phyloP scores from a whole-genome alignment of 64 coral and sea anemone genomes.

The Acropora tenuis region DNA sequence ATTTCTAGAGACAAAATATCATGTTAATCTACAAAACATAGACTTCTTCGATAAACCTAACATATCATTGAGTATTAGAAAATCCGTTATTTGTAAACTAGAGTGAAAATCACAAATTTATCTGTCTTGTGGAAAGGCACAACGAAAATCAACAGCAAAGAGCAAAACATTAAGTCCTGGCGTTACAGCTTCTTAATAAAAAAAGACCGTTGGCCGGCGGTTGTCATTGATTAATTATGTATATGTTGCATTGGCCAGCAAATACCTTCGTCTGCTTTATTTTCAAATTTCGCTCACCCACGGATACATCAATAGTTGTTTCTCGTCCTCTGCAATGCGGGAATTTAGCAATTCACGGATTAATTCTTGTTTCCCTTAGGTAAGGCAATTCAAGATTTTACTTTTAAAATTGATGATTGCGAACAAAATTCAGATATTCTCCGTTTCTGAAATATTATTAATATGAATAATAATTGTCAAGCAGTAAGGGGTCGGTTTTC shows the following conservation, averaged over 20 bases:
- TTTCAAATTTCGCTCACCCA: constrained; percentile 20
- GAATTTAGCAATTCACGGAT: background rate
- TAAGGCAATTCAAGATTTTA: background rate
- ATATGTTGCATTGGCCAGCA: background rate
- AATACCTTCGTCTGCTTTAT: background rate
- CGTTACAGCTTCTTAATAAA: background rate
- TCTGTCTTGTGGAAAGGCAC: background rate
- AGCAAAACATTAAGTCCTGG: background rate
- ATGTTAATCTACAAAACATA: too few relatives aligned
- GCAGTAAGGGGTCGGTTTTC: background rate
- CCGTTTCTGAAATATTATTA: background rate
- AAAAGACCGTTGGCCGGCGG: background rate
- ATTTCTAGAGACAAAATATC: background rate
- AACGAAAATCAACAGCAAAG: background rate
- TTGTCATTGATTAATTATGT: constrained; percentile 9
- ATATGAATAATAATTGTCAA: background rate
- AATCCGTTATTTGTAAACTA: too few relatives aligned
- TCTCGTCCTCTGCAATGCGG: background rate
- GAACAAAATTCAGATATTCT: background rate
- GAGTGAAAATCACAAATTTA: background rate
- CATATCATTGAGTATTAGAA: too few relatives aligned
- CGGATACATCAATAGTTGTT: constrained; percentile 6
- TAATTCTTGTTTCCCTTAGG: background rate
- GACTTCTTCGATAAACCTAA: too few relatives aligned
- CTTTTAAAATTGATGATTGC: background rate